A percentile compares a stretch with the other conserved stretches of the same genome.
Conservation (phyloP, 2,113 vertebrate species). For the Verasper variegatus region DNA sequence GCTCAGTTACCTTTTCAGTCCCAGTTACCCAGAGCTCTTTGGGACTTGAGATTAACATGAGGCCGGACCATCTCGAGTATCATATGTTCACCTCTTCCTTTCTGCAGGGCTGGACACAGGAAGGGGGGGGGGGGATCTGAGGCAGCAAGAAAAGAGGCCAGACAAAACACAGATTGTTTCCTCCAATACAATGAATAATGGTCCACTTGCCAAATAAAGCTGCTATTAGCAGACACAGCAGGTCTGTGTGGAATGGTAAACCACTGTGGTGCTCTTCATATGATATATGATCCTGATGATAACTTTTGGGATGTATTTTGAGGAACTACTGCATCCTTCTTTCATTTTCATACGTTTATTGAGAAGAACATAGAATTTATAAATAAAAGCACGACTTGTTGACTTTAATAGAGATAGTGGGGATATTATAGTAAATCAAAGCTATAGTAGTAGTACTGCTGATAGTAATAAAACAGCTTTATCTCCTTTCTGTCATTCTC, state of each 20-base stretch:
- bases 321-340: neutral
- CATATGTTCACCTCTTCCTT: conserved; percentile 40
- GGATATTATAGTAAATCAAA: neutral
- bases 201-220: conserved; percentile 3
- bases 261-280: neutral
- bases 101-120: conserved; percentile 36
- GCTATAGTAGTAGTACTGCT: neutral
- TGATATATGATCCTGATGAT: too few species aligned
- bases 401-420: neutral
- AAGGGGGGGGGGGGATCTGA: conserved; percentile 12
- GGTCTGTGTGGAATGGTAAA: neutral
- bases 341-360: neutral
- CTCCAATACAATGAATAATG: conserved; percentile 62
- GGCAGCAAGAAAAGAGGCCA: conserved; percentile 15
- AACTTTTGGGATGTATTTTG: neutral
- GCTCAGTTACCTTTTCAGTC: conserved; percentile 37
- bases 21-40: neutral
- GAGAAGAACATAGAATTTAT: too few species aligned
- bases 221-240: neutral
- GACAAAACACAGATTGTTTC: conserved; percentile 66
- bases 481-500: too few species aligned
- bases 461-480: too few species aligned
- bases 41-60: conserved; percentile 35
- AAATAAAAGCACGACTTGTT: too few species aligned
- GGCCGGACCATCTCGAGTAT: conserved; percentile 14